phyloP scores from a whole-genome alignment of 1,140 invertebrate genomes.

The Microvelia longipes region DNA sequence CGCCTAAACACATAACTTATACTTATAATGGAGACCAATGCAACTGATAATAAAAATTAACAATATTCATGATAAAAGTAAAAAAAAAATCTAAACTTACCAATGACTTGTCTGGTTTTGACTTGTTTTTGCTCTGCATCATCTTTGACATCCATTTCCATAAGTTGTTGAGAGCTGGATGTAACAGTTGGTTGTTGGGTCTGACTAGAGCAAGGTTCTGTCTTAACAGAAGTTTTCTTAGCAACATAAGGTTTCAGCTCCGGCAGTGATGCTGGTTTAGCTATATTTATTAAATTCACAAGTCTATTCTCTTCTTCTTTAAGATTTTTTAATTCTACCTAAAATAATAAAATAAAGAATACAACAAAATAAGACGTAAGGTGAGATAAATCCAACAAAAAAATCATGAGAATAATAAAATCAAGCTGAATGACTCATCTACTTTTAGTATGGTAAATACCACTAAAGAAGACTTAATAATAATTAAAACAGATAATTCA shows the following conservation, averaged over 20 bases:
- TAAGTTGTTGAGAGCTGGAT: neutral
- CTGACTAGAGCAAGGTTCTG: neutral
- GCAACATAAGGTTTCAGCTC: slow-evolving; percentile 25
- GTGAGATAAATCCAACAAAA: neutral
- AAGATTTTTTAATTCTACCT: slow-evolving; percentile 35
- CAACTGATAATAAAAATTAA: too few species aligned
- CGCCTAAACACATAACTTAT: too few species aligned
- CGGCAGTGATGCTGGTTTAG: slow-evolving; percentile 53
- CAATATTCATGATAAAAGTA: too few species aligned
- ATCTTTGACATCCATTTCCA: neutral
- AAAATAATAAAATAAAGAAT: slow-evolving; percentile 8
- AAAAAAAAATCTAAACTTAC: too few species aligned
- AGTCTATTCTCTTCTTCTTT: slow-evolving; percentile 50
- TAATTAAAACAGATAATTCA: neutral
- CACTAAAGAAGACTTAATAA: neutral
- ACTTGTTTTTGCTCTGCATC: neutral
- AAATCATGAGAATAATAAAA: neutral
- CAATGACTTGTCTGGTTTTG: too few species aligned
- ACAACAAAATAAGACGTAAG: neutral
- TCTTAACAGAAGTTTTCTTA: neutral
- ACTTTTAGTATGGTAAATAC: neutral
- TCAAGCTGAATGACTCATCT: neutral
- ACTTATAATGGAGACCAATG: too few species aligned
- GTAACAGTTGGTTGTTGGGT: neutral
- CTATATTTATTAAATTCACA: slow-evolving; percentile 56